These are phyloP conservation scores for Nemapogon koenigi DNA, from an alignment of 2,888 invertebrate genomes.

Conservation along the genomic window DNA sequence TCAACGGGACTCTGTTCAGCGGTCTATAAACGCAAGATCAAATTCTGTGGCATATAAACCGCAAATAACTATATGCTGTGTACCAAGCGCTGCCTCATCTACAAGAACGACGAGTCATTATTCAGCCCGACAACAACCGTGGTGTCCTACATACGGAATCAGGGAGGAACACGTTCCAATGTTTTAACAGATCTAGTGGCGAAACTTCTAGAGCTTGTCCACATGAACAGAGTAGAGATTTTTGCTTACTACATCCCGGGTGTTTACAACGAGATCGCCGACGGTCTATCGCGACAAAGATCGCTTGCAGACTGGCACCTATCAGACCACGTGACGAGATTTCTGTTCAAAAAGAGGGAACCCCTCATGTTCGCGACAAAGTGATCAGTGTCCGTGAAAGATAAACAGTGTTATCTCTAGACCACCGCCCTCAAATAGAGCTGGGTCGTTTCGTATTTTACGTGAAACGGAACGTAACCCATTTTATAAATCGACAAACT, in stretches of 20 bases:
- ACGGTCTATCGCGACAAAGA: constrained; percentile 14
- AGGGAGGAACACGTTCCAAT: constrained; percentile 11
- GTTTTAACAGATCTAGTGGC: constrained; percentile 4
- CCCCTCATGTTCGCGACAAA: too few species aligned
- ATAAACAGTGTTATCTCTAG: too few species aligned
- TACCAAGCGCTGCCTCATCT: constrained; percentile 5
- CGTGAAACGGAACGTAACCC: too few species aligned
- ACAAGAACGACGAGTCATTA: constrained; percentile 1
- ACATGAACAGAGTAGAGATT: constrained; percentile 3
- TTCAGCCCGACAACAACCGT: constrained; percentile 15
- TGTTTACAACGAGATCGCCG: constrained; percentile 15
- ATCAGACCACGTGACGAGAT: too few species aligned
- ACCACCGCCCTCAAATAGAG: too few species aligned
- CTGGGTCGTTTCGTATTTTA: too few species aligned
- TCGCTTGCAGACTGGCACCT: constrained; percentile 13
- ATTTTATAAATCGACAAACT: too few species aligned
- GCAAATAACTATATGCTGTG: constrained; percentile 13
- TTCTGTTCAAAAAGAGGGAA: too few species aligned
- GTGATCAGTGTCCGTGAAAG: too few species aligned
- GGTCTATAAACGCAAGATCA: constrained; percentile 8
- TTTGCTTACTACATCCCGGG: constrained; percentile 15
- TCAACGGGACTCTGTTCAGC: constrained; percentile 6
- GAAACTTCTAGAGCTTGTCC: constrained; percentile 1
- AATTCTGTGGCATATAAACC: constrained; percentile 12
- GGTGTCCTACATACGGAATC: constrained; percentile 12